Conservation (phyloP, 35 echinoderm and acorn worm genomes). For the Amphiura filiformis region DNA sequence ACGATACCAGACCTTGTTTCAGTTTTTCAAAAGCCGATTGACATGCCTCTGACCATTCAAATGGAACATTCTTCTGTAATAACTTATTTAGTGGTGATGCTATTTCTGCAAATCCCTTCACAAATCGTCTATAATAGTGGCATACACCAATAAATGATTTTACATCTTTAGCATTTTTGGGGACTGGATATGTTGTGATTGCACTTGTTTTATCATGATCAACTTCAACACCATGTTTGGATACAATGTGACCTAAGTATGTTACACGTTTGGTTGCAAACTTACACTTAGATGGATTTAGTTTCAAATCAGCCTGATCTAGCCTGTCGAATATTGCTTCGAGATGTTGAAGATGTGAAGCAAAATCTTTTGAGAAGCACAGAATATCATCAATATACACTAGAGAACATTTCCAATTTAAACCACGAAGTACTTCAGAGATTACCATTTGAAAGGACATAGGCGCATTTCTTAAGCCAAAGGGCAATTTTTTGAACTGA, state of each 20-base stretch:
- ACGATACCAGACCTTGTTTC: conserved; percentile 29
- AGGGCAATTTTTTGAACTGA: conserved; percentile 43
- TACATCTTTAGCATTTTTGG: conserved; percentile 19
- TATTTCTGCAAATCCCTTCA: conserved; percentile 45
- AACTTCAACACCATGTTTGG: conserved; percentile 34
- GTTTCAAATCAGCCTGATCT: conserved; percentile 28
- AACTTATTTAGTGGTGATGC: conserved; percentile 50
- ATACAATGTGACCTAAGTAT: conserved; percentile 54
- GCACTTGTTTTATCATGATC: conserved; percentile 31
- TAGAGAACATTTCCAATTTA: conserved; percentile 51
- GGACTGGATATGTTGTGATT: conserved; percentile 16
- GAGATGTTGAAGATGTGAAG: conserved; percentile 36
- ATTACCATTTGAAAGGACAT: conserved; percentile 41
- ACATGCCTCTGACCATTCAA: conserved; percentile 54
- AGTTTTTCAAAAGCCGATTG: conserved; percentile 38
- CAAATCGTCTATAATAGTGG: conserved; percentile 50
- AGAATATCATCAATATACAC: conserved; percentile 50
- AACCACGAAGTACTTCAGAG: conserved; percentile 31
- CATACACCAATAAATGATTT: conserved; percentile 34
- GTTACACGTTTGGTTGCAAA: conserved; percentile 46
- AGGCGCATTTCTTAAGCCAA: conserved; percentile 51
- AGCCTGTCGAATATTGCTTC: conserved; percentile 32
- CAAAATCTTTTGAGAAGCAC: neutral
- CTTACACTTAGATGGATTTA: conserved; percentile 54
- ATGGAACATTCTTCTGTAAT: conserved; percentile 16